Conservation (phyloP, 2,888 invertebrate genomes). For the Acrobasis consociella region DNA sequence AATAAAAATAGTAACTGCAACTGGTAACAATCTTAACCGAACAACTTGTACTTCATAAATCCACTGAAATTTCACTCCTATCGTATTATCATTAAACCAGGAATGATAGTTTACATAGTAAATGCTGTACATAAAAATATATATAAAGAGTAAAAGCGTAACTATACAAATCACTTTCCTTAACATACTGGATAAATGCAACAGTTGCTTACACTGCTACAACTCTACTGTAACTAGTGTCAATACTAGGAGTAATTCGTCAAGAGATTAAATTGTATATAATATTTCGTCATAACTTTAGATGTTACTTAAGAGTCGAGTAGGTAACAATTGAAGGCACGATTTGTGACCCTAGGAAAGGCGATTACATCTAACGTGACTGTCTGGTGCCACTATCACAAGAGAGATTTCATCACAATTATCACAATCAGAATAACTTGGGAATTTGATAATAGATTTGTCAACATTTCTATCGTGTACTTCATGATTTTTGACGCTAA, state of each 20-base stretch:
- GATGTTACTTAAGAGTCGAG: constrained; percentile 48
- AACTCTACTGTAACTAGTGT: constrained; percentile 52
- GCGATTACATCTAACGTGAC: constrained; percentile 76
- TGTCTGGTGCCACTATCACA: constrained; percentile 78
- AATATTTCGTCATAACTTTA: constrained; percentile 42
- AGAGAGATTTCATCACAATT: constrained; percentile 76
- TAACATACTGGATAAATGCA: constrained; percentile 77
- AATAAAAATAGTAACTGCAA: constrained; percentile 67
- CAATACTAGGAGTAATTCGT: constrained; percentile 67
- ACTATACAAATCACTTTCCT: constrained; percentile 76
- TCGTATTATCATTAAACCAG: constrained; percentile 48
- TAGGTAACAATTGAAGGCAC: constrained; percentile 67
- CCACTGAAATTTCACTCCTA: constrained; percentile 41
- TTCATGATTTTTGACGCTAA: constrained; percentile 29
- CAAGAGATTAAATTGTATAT: constrained; percentile 53
- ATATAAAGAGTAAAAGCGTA: constrained; percentile 65
- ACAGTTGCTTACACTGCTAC: constrained; percentile 65
- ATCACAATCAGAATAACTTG: constrained; percentile 73
- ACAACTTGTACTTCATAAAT: constrained; percentile 49
- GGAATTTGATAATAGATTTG: constrained; percentile 51
- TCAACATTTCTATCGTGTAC: constrained; percentile 25
- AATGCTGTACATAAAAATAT: constrained; percentile 75
- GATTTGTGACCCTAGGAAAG: constrained; percentile 51
- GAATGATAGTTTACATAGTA: constrained; percentile 73
- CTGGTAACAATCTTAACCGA: constrained; percentile 75